Evolutionary conservation across 2,113 vertebrate genomes (phyloP), one percentile per base, ranked within the genome.

Genomic region (Noturus placidus): DNA sequence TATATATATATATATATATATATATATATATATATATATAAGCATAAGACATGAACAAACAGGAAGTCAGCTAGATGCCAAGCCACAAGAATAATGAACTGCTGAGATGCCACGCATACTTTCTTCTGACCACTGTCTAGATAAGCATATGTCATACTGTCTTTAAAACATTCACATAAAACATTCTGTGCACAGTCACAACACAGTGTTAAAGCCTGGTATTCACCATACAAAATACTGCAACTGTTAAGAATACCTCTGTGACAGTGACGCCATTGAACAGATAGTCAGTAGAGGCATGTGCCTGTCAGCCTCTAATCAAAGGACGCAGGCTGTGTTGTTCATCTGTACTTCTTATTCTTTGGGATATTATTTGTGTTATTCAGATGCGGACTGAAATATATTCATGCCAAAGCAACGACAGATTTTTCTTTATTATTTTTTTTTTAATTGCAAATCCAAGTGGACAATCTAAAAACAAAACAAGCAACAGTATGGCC

Each of bases 241-340:
- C 20, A 46, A 56, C 9, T 52, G 5, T 85, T 76, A 77, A 35
- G 33, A 87, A 86, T 83, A 86, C 84, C 25, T 56, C 85, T 84
- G 27, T 57, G 86, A 84, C 8, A 81, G 14, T 84, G 74, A 65
- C 67, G 57, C 22, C 83, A 52, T 10, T 19, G 19, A 46, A 52
- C 69, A 63, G 80, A 87, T 76, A 76, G 52, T 76, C 80, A 76
- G 25, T 17, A 69, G 46, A 80, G n/a, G 33, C 79, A 65, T 67
- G 61, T 67, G 42, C 76, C 35, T 6, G 25, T 59, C 54, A 59
- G 35, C 38, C 50, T 82, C n/a, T 59, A 74, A 82, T 87, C 67
- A 82, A 87, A 82, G 54, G 19, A 74, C 11, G n/a, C 38, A 74
- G 33, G 7, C 38, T 72, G 20, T 67, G 42, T 27, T 79, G 42